Base-by-base conservation (phyloP, 2,113 vertebrate species). In the Perca schrenkii region DNA sequence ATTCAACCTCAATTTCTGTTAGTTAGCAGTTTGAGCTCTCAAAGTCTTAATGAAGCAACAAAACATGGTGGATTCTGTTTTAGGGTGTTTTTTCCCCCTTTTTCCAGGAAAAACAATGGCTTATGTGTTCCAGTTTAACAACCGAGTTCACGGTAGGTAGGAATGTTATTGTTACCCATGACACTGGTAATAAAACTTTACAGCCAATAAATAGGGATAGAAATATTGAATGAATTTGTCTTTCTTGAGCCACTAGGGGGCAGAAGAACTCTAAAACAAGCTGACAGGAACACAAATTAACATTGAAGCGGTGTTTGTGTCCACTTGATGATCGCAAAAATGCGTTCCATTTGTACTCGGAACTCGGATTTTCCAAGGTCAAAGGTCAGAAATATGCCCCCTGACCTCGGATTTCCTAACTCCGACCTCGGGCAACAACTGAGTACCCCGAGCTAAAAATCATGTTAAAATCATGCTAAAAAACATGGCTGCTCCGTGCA, bases 71-170 rank as follows among this genome's bases (percentile, higher is more conserved):
- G n/a, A 21, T 47, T 61, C 11, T 15, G 16, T 31, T 53, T 75
- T 8, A 28, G 17, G 46, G 21, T 54, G 56, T 60, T 16, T 15
- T 21, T 31, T 1, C 6, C 34, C 34, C 34, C 13, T 31, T 25
- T 49, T 46, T 69, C 56, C 47, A 49, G 34, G 21, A 56, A 16
- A 57, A 54, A 76, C 72, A 57, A 57, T 13, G 52, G 28, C 28
- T 36, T 2, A 2, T 49, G 73, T 77, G 73, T 76, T 65, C 28
- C 21, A 49, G 22, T 49, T 47, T 36, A 70, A 63, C 61, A 50
- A 2, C 69, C 3, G 28, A 15, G 43, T 6, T 50, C 69, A 17
- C 7, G 52, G 69, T 58, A 72, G 6, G 47, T n/a, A 53, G 64
- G 54, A 68, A 82, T 54, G 13, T 54, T 62, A 34, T 52, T 43